Conservation (phyloP, 2,888 invertebrate species). For the Phaedon cochleariae region DNA sequence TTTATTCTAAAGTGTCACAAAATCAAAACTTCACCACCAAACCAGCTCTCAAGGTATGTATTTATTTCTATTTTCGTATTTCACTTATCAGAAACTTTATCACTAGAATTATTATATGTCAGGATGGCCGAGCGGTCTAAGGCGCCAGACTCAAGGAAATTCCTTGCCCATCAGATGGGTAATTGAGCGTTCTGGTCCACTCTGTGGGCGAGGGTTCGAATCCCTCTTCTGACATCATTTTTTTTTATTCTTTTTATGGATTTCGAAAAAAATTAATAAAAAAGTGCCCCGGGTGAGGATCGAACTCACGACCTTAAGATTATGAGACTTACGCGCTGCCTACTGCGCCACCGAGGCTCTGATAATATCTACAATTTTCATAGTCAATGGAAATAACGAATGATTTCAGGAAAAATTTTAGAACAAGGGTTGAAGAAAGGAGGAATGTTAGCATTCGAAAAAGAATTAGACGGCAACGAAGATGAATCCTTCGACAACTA, state of each 20-base stretch:
- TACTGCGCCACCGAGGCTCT: slow-evolving; percentile 84
- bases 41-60: too few relatives aligned
- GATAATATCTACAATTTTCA: neutral
- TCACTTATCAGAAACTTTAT: too few relatives aligned
- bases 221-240: slow-evolving; percentile 55
- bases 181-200: slow-evolving; percentile 62
- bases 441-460: slow-evolving; percentile 76
- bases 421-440: slow-evolving; percentile 81
- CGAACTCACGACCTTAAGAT: slow-evolving; percentile 96
- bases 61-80: too few relatives aligned
- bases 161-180: slow-evolving; percentile 45
- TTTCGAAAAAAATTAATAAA: slow-evolving; percentile 58
- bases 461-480: slow-evolving; percentile 82
- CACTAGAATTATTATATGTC: slow-evolving; percentile 64
- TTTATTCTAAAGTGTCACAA: too few relatives aligned
- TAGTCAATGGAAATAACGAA: slow-evolving; percentile 58
- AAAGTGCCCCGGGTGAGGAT: slow-evolving; percentile 91
- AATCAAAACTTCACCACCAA: too few relatives aligned
- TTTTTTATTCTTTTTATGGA: neutral
- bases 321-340: slow-evolving; percentile 92
- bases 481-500: slow-evolving; percentile 76
- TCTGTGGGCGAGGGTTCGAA: slow-evolving; percentile 64
- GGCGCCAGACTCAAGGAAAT: slow-evolving; percentile 69
- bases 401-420: slow-evolving; percentile 73
- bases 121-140: slow-evolving; percentile 93